A percentile compares a stretch with the other conserved stretches of the same genome.
These are phyloP conservation scores for Syrphus vitripennis DNA, from an alignment of 2,888 invertebrate genomes.

Conservation along the genomic window DNA sequence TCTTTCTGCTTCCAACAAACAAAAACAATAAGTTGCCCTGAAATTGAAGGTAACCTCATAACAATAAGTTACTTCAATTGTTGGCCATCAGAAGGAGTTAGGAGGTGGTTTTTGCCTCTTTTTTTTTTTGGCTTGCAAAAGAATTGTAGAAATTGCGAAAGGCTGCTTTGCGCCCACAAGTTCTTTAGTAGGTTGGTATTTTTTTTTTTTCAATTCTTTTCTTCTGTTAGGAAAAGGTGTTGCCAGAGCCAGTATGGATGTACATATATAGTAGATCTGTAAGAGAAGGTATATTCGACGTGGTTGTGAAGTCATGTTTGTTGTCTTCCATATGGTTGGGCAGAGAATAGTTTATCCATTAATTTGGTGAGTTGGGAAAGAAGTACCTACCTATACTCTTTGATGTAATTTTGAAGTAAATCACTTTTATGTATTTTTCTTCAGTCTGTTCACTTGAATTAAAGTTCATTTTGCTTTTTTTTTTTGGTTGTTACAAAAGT, in stretches of 20 bases:
- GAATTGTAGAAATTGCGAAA: background rate
- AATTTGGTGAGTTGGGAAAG: background rate
- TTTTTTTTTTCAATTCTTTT: background rate
- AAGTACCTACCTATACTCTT: background rate
- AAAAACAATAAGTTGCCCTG: slow-evolving; percentile 1
- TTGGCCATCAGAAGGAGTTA: background rate
- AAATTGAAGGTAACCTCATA: slow-evolving; percentile 14
- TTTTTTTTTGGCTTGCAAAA: background rate
- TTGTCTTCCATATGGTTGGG: slow-evolving; percentile 19
- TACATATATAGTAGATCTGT: background rate
- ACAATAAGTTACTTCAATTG: slow-evolving; percentile 26
- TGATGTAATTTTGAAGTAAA: slow-evolving; percentile 11
- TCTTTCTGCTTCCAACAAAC: background rate
- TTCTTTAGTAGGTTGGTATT: background rate
- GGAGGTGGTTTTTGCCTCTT: background rate
- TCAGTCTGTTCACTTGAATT: background rate
- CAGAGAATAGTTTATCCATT: slow-evolving; percentile 2
- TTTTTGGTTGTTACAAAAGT: background rate
- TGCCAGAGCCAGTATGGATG: background rate
- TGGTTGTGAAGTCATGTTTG: background rate
- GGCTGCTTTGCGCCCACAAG: slow-evolving; percentile 40
- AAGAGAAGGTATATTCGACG: background rate
- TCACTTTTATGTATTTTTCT: background rate
- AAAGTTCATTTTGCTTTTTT: background rate
- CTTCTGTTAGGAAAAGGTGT: slow-evolving; percentile 3